Evolutionary conservation across 2,888 invertebrate genomes (phyloP).

Genomic region (Stenichneumon culpator): DNA sequence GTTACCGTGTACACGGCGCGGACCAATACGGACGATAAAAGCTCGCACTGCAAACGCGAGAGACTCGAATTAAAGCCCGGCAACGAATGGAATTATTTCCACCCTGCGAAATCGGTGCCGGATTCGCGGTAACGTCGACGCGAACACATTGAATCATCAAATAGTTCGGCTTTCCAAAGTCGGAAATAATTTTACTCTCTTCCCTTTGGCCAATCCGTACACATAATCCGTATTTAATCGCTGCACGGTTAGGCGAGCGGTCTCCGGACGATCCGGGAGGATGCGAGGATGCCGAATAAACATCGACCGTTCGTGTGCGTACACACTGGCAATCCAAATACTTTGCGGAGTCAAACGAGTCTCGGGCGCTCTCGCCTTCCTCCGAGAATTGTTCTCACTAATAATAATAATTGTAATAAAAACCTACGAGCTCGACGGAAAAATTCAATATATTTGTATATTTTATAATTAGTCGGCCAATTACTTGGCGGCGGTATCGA

Average conservation of each 20-base stretch:
- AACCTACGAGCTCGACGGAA: neutral
- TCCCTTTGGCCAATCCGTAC: slow-evolving; percentile 27
- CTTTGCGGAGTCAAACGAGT: neutral
- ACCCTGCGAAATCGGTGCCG: slow-evolving; percentile 17
- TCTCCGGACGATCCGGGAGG: neutral
- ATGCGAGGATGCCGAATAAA: slow-evolving; percentile 9
- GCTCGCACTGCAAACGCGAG: neutral
- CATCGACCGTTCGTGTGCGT: neutral
- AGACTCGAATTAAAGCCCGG: slow-evolving; percentile 48
- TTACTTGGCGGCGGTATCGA: slow-evolving; percentile 36
- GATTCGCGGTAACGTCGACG: slow-evolving; percentile 31
- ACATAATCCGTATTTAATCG: slow-evolving; percentile 50
- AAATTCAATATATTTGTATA: neutral
- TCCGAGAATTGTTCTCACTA: neutral
- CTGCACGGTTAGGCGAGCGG: neutral
- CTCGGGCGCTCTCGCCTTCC: neutral
- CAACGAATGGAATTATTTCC: slow-evolving; percentile 49
- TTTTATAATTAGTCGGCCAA: slow-evolving; percentile 45
- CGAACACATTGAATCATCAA: slow-evolving; percentile 54
- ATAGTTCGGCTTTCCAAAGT: neutral
- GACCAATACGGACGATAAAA: neutral
- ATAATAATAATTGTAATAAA: neutral
- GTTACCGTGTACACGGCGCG: neutral
- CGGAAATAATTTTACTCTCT: slow-evolving; percentile 4
- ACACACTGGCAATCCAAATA: neutral